Conservation (phyloP, 2,797 vertebrate genomes). For the Fistularia tabacaria region DNA sequence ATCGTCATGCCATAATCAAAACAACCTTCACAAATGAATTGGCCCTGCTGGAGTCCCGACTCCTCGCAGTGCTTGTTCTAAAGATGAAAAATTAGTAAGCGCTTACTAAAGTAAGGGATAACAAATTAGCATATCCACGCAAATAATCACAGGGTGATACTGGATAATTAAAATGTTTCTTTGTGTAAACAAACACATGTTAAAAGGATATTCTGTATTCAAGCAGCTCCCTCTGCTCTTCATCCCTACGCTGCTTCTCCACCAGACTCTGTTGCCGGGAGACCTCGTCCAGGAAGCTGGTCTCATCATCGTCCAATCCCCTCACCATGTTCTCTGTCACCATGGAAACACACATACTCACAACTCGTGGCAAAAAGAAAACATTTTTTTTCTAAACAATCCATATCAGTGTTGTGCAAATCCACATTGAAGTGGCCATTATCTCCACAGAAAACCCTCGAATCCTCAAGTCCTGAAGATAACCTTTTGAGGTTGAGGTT, state of each 20-base stretch:
- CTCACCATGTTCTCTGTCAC: conserved; percentile 97
- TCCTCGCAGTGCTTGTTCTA: neutral
- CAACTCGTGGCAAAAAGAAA: conserved; percentile 37
- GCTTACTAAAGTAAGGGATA: neutral
- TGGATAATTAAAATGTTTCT: conserved; percentile 6
- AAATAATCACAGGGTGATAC: neutral
- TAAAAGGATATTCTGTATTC: conserved; percentile 98
- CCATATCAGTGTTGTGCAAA: conserved; percentile 1
- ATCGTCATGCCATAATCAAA: no score
- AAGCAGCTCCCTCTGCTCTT: conserved; percentile 88
- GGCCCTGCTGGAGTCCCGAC: no score
- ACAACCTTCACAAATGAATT: no score
- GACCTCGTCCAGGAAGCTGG: conserved; percentile 94
- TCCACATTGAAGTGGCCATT: neutral
- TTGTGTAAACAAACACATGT: neutral
- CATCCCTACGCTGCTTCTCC: conserved; percentile 92
- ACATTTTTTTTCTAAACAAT: conserved; percentile 31
- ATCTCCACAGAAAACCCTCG: neutral
- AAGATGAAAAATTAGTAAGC: neutral
- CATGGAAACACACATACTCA: conserved; percentile 63
- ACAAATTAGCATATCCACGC: neutral
- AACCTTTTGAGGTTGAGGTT: no score
- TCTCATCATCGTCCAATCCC: conserved; percentile 95
- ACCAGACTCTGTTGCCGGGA: conserved; percentile 92
- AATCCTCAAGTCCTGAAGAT: no score